These are phyloP conservation scores for Copidosoma aretas DNA, from an alignment of 2,888 invertebrate genomes.

Conservation along the genomic window DNA sequence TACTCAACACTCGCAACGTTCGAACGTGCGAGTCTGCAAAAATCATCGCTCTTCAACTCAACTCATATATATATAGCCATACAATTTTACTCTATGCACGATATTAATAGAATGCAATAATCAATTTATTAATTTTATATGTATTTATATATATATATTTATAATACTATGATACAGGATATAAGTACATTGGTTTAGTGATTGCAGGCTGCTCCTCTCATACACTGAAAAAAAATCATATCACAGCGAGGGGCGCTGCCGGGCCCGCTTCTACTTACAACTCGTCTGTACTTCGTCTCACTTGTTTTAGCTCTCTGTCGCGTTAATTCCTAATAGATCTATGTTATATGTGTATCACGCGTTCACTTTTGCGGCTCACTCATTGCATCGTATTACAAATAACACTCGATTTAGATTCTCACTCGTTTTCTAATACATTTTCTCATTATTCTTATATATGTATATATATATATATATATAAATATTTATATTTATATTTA, in stretches of 20 bases:
- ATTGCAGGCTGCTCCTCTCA: conserved; percentile 64
- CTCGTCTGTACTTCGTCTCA: conserved; percentile 29
- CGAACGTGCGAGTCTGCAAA: conserved; percentile 1
- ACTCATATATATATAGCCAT: not conserved
- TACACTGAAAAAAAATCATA: conserved; percentile 43
- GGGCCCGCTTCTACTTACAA: conserved; percentile 60
- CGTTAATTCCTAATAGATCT: conserved; percentile 14
- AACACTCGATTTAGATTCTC: not conserved
- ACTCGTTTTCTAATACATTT: conserved; percentile 13
- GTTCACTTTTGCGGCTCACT: conserved; percentile 6
- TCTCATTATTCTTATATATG: conserved; percentile 5
- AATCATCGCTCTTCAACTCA: not conserved
- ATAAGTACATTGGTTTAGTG: conserved; percentile 64
- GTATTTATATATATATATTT: conserved; percentile 32
- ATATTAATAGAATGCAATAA: conserved; percentile 51
- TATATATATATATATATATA: conserved; percentile 13
- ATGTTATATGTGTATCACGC: not conserved
- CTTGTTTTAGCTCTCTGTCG: conserved; percentile 9
- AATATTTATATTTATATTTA: conserved; percentile 23
- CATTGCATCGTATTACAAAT: conserved; percentile 28
- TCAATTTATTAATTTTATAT: conserved; percentile 49
- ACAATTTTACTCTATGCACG: conserved; percentile 13
- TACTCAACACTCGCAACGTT: conserved; percentile 1
- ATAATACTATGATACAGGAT: conserved; percentile 62
- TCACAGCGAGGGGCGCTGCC: conserved; percentile 63